These are phyloP conservation scores for Trichomycterus rosablanca DNA, from an alignment of 2,113 vertebrate species.

Conservation along the genomic window DNA sequence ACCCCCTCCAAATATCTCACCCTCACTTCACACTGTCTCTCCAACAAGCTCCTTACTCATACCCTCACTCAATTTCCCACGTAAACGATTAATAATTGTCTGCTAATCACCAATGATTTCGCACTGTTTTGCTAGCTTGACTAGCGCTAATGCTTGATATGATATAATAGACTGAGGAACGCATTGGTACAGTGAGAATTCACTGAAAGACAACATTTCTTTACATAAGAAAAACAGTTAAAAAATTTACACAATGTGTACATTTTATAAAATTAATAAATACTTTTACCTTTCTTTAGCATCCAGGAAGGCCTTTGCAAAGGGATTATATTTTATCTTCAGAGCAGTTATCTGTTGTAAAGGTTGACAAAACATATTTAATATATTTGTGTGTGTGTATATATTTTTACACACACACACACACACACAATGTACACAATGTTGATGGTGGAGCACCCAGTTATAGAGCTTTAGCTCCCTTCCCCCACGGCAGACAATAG, in stretches of 20 bases:
- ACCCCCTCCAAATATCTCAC: constrained; percentile 39
- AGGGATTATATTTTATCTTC: constrained; percentile 98
- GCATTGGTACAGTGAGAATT: constrained; percentile 3
- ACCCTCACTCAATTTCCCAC: constrained; percentile 42
- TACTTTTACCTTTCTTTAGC: constrained; percentile 85
- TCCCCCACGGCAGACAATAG: no score
- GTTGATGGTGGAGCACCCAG: no score
- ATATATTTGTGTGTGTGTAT: background rate
- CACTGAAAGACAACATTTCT: no score
- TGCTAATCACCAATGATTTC: constrained; percentile 47
- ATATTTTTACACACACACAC: background rate
- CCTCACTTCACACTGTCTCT: constrained; percentile 56
- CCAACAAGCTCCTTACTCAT: constrained; percentile 50
- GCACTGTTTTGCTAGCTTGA: constrained; percentile 46
- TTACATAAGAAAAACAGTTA: no score
- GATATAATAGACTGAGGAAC: constrained; percentile 30
- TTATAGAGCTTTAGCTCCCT: no score
- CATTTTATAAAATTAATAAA: background rate
- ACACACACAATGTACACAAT: no score
- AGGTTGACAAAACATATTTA: background rate
- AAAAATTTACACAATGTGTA: background rate
- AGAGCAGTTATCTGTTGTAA: constrained; percentile 87
- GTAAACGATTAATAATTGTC: constrained; percentile 50
- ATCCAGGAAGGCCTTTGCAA: constrained; percentile 97
- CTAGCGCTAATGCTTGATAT: constrained; percentile 39